These are phyloP conservation scores for Kryphioiulus occultus DNA, from an alignment of 2,888 invertebrate species.

Conservation along the genomic window DNA sequence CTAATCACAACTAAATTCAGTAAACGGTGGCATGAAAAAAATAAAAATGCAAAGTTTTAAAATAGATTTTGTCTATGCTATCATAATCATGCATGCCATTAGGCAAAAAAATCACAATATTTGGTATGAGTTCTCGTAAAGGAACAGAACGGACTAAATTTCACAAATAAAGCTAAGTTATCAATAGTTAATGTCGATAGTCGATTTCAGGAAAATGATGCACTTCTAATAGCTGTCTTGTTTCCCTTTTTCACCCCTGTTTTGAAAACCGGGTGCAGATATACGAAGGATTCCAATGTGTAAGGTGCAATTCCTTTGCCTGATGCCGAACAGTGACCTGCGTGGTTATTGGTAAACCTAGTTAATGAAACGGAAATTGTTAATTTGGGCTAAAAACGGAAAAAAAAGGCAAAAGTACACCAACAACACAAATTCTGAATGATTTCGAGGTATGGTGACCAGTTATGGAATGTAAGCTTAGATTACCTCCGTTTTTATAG, in stretches of 20 bases:
- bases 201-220: slow-evolving; percentile 36
- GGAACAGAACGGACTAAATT: neutral
- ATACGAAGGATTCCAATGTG: slow-evolving; percentile 2
- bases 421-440: neutral
- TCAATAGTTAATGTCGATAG: neutral
- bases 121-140: neutral
- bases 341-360: slow-evolving; percentile 14
- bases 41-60: neutral
- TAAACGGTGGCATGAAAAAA: neutral
- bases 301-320: slow-evolving; percentile 32
- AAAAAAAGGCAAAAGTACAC: neutral
- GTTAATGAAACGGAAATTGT: neutral
- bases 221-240: slow-evolving; percentile 23
- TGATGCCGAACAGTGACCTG: neutral
- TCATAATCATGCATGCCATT: neutral
- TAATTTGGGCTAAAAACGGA: neutral
- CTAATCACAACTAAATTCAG: neutral
- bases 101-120: neutral
- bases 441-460: neutral
- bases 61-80: neutral
- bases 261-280: neutral
- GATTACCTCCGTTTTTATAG: neutral
- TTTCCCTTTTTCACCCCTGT: neutral
- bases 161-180: neutral
- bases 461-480: neutral